phyloP scores from a whole-genome alignment of 1,140 invertebrate genomes.

The Atta colombica region DNA sequence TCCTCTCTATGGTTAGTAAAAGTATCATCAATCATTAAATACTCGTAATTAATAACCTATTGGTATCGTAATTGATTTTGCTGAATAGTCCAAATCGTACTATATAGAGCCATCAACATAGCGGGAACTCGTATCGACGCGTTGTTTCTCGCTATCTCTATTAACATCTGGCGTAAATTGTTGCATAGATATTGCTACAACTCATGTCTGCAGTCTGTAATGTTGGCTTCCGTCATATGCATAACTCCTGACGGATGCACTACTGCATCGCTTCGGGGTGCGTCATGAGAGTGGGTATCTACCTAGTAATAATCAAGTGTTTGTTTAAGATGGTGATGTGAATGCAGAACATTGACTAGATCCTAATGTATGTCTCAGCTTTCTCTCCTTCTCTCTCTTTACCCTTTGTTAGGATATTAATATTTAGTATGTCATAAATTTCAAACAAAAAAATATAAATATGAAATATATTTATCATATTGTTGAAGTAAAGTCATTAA shows the following conservation, averaged over 20 bases:
- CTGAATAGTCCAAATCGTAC: neutral
- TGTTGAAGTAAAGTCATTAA: conserved; percentile 12
- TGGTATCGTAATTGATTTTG: conserved; percentile 31
- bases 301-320: conserved; percentile 50
- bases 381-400: neutral
- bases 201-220: conserved; percentile 28
- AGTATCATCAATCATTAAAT: conserved; percentile 30
- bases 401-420: neutral
- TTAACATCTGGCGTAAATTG: conserved; percentile 25
- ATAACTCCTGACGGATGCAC: conserved; percentile 25
- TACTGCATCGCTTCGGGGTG: conserved; percentile 25
- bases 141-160: conserved; percentile 1
- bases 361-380: neutral
- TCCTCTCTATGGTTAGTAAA: neutral
- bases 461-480: neutral
- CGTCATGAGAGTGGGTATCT: conserved; percentile 11
- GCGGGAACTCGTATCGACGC: neutral
- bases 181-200: conserved; percentile 30
- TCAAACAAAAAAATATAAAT: neutral
- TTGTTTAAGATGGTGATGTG: conserved; percentile 37
- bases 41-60: conserved; percentile 37
- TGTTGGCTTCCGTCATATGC: conserved; percentile 36
- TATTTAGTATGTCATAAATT: neutral
- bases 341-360: neutral
- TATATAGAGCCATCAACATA: neutral